These are phyloP conservation scores for Cosmorhoe ocellata DNA, from an alignment of 2,888 invertebrate genomes.

Conservation along the genomic window DNA sequence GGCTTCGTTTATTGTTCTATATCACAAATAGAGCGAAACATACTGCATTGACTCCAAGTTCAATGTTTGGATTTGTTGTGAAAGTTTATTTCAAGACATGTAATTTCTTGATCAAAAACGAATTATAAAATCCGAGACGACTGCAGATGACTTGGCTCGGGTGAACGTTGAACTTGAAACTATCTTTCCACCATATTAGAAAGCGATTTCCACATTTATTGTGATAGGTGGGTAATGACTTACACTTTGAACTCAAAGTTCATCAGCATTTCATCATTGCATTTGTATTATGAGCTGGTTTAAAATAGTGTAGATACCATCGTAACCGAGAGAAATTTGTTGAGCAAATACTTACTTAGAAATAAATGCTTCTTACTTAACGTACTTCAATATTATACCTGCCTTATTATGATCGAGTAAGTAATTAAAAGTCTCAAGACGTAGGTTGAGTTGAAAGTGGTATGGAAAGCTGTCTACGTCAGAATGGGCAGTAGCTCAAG, in stretches of 20 bases:
- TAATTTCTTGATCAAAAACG: neutral
- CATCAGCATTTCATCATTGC: neutral
- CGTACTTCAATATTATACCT: too few relatives aligned
- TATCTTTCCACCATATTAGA: slow-evolving; percentile 34
- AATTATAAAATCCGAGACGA: slow-evolving; percentile 1
- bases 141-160: slow-evolving; percentile 6
- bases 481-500: slow-evolving; percentile 57
- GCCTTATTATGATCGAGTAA: slow-evolving; percentile 40
- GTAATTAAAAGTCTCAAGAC: slow-evolving; percentile 71
- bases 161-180: slow-evolving; percentile 5
- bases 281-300: too few relatives aligned
- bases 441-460: slow-evolving; percentile 68
- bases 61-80: slow-evolving; percentile 29
- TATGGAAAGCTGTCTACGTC: slow-evolving; percentile 70
- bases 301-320: neutral
- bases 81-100: slow-evolving; percentile 10
- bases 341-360: too few relatives aligned
- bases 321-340: neutral
- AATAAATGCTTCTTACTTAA: too few relatives aligned
- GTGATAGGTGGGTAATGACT: slow-evolving; percentile 5
- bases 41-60: slow-evolving; percentile 46
- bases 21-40: slow-evolving; percentile 61
- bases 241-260: slow-evolving; percentile 6
- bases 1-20: slow-evolving; percentile 51
- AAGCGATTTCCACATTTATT: slow-evolving; percentile 30